phyloP scores from a whole-genome alignment of 1,140 invertebrate genomes.

The Lucilia cuprina region DNA sequence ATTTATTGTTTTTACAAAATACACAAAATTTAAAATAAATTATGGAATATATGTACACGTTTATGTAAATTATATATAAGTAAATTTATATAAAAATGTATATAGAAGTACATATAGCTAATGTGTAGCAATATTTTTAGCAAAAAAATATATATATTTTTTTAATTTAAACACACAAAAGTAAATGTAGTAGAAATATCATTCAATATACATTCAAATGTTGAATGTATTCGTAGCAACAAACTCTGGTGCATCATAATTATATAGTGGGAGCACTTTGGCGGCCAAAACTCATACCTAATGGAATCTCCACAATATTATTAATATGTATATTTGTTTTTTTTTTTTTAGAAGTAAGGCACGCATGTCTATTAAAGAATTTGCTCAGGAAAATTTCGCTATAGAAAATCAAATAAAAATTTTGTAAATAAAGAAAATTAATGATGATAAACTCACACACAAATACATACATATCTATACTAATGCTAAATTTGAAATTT shows the following conservation, averaged over 20 bases:
- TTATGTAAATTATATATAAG: neutral
- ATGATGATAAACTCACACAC: neutral
- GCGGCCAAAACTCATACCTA: neutral
- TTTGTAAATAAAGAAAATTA: neutral
- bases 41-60: neutral
- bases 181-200: no score
- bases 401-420: neutral
- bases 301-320: constrained; percentile 8
- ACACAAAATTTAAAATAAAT: neutral
- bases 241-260: constrained; percentile 5
- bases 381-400: neutral
- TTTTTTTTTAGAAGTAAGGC: neutral
- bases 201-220: neutral
- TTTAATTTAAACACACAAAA: neutral
- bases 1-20: no score
- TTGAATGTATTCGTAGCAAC: neutral
- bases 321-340: no score
- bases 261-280: neutral
- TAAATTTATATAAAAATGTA: neutral
- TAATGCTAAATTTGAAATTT: neutral
- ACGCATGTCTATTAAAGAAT: neutral
- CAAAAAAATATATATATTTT: constrained; percentile 6
- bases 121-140: constrained; percentile 25
- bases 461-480: neutral
- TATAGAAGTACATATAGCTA: neutral